These are phyloP conservation scores for Staurois parvus DNA, from an alignment of 2,797 vertebrate genomes.

Conservation along the genomic window DNA sequence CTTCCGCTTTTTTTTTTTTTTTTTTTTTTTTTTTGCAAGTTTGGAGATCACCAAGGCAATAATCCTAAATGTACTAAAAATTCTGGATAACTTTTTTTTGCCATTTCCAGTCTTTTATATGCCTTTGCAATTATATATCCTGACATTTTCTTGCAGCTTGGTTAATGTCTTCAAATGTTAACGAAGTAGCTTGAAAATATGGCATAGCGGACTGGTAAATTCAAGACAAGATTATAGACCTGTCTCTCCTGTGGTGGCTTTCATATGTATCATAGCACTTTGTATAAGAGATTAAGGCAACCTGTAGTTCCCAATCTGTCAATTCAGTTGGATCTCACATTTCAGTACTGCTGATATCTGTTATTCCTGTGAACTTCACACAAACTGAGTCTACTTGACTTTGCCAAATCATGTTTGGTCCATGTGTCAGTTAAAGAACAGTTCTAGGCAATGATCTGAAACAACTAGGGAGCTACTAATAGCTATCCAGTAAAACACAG, in stretches of 20 bases:
- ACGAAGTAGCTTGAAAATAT: slow-evolving; percentile 40
- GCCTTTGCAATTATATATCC: slow-evolving; percentile 29
- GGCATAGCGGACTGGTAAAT: slow-evolving; percentile 35
- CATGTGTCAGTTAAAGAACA: too few species aligned
- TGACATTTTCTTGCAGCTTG: slow-evolving; percentile 43
- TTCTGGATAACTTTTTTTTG: slow-evolving; percentile 2
- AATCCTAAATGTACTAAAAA: slow-evolving; percentile 18
- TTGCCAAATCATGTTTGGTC: too few species aligned
- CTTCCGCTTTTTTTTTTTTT: too few species aligned
- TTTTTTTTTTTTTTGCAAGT: too few species aligned
- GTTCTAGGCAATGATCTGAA: too few species aligned
- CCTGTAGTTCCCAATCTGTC: background rate
- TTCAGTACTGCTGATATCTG: too few species aligned
- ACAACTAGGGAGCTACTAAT: too few species aligned
- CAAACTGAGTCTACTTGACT: too few species aligned
- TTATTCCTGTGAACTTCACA: too few species aligned
- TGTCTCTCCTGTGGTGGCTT: slow-evolving; percentile 1
- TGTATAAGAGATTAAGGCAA: background rate
- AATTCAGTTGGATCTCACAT: background rate
- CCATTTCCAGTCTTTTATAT: slow-evolving; percentile 3
- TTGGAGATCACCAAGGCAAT: slow-evolving; percentile 1
- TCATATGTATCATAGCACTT: background rate
- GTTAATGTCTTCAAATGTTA: slow-evolving; percentile 4
- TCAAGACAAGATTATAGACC: background rate
- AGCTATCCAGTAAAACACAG: too few species aligned